Percentiles rank a stretch among this genome's conserved stretches.
These are phyloP conservation scores for Octomys mimax DNA, from an alignment of 2,797 vertebrate genomes.

Conservation along the genomic window DNA sequence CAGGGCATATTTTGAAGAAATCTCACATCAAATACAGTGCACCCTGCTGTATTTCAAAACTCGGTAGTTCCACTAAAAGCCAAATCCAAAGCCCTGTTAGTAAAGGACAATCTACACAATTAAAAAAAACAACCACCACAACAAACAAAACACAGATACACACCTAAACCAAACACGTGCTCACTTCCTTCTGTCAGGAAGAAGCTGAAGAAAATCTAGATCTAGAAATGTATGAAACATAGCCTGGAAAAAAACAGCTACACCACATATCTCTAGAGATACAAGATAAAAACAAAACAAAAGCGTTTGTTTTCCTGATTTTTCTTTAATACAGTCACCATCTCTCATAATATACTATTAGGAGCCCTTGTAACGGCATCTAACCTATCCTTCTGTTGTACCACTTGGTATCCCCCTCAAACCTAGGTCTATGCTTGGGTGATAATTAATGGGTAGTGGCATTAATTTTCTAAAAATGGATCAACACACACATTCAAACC, in stretches of 20 bases:
- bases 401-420: constrained; percentile 64
- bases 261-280: constrained; percentile 59
- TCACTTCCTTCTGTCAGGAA: constrained; percentile 56
- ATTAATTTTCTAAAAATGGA: constrained; percentile 84
- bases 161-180: constrained; percentile 51
- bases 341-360: constrained; percentile 82
- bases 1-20: constrained; percentile 35
- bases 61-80: constrained; percentile 48
- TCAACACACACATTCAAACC: constrained; percentile 82
- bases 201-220: constrained; percentile 36
- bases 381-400: constrained; percentile 77
- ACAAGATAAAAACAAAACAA: constrained; percentile 72
- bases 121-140: neutral
- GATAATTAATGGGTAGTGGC: constrained; percentile 81
- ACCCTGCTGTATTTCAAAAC: constrained; percentile 24
- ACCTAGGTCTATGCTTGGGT: constrained; percentile 79
- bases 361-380: constrained; percentile 72
- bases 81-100: constrained; percentile 32
- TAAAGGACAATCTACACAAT: constrained; percentile 51
- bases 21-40: constrained; percentile 52
- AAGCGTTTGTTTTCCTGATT: constrained; percentile 76
- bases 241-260: constrained; percentile 69
- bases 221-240: constrained; percentile 60
- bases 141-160: constrained; percentile 52
- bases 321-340: constrained; percentile 85